Percentiles rank a stretch among this genome's conserved stretches.
phyloP scores from a whole-genome alignment of 2,888 invertebrate species.

The Microctonus brassicae region DNA sequence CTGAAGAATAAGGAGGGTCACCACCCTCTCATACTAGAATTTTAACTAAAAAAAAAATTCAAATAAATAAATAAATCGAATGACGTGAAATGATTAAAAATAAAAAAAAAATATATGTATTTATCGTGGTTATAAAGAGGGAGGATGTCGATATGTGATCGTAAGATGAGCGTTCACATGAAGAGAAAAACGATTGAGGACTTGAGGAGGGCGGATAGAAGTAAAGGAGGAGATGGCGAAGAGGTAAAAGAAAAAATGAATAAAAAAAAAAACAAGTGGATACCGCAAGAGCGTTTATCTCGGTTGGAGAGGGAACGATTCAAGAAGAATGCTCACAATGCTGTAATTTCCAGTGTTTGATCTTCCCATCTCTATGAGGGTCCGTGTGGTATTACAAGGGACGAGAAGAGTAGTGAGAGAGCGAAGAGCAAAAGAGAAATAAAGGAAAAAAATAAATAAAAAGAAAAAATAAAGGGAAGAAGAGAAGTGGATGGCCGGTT shows the following conservation, averaged over 20 bases:
- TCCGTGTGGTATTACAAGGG: conserved; percentile 36
- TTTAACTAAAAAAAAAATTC: too few relatives aligned
- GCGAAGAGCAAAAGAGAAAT: conserved; percentile 21
- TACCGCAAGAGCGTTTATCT: conserved; percentile 31
- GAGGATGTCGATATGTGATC: conserved; percentile 30
- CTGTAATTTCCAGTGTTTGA: conserved; percentile 68
- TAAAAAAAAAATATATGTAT: background rate
- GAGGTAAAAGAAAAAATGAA: conserved; percentile 24
- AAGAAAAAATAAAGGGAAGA: conserved; percentile 22
- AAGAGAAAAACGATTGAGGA: background rate
- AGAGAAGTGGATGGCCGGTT: conserved; percentile 54
- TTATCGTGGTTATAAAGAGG: conserved; percentile 1
- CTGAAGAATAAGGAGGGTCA: conserved; percentile 56
- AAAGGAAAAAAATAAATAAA: too few relatives aligned
- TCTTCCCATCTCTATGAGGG: conserved; percentile 61
- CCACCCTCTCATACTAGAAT: conserved; percentile 32
- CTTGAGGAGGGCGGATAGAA: background rate
- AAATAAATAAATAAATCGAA: conserved; percentile 11
- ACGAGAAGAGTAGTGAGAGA: conserved; percentile 14
- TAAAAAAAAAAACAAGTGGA: conserved; percentile 35
- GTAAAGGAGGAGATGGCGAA: conserved; percentile 25
- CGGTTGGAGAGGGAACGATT: conserved; percentile 38
- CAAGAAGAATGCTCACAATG: conserved; percentile 66
- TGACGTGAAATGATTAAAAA: background rate
- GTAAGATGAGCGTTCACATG: conserved; percentile 46